Evolutionary conservation across 2,888 invertebrate genomes (phyloP), one percentile per base, ranked within the genome.

Genomic region (Eupelmus urozonus): DNA sequence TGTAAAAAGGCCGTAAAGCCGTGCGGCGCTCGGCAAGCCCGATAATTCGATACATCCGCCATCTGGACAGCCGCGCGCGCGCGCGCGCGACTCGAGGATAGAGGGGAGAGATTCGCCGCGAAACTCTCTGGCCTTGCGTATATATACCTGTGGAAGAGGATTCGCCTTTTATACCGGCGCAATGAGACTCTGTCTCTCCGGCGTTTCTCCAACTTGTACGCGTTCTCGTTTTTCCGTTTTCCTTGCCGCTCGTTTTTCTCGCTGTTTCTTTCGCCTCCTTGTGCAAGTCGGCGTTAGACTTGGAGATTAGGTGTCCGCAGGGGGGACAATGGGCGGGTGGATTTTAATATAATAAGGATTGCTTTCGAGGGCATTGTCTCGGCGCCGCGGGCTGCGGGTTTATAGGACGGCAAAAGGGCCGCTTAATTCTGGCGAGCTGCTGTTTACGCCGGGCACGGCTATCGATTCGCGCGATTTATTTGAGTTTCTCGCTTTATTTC

Each of bases 1-100:
- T 40, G 59, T 62, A 69, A 75, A 75, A 75, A 51, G 69, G 4
- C 62, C 27, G 75, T 75, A 75, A 69, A 75, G 42, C 40, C 60
- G 25, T n/a, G n/a, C n/a, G n/a, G n/a, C n/a, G 53, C 51, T 7
- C 16, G 3, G 62, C 62, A 71, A 76, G 57, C n/a, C 76, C 65
- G 76, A 77, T 72, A 72, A 78, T 67, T 73, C 72, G 78, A 78
- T 78, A 78, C 73, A 53, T 78, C 78, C 72, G 67, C 78, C 76
- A 76, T 69, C 62, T 76, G 76, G 69, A 62, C 60, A 62, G 69
- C 66, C 55, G 67, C 55, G 69, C 67, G 29, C 20, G 25, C 42
- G 27, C 57, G 25, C 29, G 20, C 63, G 16, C 2, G 18, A 51
- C 3, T 2, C 1, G 18, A 20, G 25, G 55, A 25, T 1, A 27